Conservation (phyloP, 2,113 vertebrate species). For the Caretta caretta region DNA sequence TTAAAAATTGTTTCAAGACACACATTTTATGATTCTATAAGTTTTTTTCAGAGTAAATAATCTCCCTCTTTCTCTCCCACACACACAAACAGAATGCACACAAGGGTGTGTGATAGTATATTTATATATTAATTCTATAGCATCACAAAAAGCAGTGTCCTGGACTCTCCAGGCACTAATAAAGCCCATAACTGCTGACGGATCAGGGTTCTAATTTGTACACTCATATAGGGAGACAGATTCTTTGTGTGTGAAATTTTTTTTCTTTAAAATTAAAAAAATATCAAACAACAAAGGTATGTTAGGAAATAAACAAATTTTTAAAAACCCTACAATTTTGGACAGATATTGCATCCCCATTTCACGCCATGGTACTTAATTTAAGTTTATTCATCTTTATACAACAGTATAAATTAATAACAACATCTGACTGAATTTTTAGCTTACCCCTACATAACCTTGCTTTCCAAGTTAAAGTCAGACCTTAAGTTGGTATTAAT, state of each 20-base stretch:
- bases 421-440: constrained; percentile 28
- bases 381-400: neutral
- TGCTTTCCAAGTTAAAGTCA: neutral
- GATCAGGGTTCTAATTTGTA: neutral
- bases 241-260: neutral
- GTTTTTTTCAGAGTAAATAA: neutral
- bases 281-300: neutral
- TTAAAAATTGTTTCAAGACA: neutral
- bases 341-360: neutral
- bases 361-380: constrained; percentile 11
- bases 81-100: neutral
- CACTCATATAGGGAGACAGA: neutral
- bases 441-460: neutral
- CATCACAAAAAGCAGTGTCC: neutral
- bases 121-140: neutral
- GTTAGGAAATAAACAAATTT: neutral
- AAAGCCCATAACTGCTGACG: neutral
- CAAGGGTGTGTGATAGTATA: neutral
- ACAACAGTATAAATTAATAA: constrained; percentile 15
- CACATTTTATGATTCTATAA: neutral
- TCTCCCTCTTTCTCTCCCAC: neutral
- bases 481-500: neutral
- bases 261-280: neutral
- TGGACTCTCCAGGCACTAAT: constrained; percentile 14
- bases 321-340: neutral